Base-by-base conservation (phyloP, 2,113 vertebrate genomes). In the Caracal caracal region DNA sequence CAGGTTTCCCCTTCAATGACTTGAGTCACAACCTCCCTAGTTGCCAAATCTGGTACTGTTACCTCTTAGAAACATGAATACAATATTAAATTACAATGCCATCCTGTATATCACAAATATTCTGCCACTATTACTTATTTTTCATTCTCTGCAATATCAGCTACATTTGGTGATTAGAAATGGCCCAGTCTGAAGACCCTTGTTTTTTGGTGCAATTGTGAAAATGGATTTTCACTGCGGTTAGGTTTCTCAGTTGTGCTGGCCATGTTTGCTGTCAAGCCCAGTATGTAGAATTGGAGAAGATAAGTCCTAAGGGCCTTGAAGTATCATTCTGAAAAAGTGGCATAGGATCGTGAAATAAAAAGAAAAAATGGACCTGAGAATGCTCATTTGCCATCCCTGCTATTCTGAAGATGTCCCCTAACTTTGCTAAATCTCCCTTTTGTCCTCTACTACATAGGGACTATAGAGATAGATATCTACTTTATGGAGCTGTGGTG, bases 21-120 rank as follows among this genome's bases (percentile, higher is more conserved):
- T 96, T 94, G 68, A 94, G 83, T 96, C 75, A 88, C 93, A 93
- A 96, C 63, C 86, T 93, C 75, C 85, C 15, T 87, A 71, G 37
- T 88, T 94, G 84, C 94, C 82, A 94, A 47, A 17, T 90, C 75
- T 76, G 40, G 71, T 90, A 76, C 59, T 94, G 91, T 87, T 40
- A 80, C 13, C 65, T 35, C 51, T 81, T 47, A 83, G 66, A 92
- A 88, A 53, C 93, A 63, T 53, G 87, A 95, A 92, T 93, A 97
- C 90, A 92, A 92, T 89, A 63, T 89, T 95, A 76, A 85, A 88
- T 83, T 65, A 94, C 26, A 83, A 92, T 90, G 28, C 30, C 8
- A 37, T 10, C 22, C 30, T 83, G 47, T 86, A 6, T 12, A 66
- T 84, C 61, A 59, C 88, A 97, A 51, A 63, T 71, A 73, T 11